Base-by-base conservation (phyloP, 2,113 vertebrate species). In the Silurus glanis region DNA sequence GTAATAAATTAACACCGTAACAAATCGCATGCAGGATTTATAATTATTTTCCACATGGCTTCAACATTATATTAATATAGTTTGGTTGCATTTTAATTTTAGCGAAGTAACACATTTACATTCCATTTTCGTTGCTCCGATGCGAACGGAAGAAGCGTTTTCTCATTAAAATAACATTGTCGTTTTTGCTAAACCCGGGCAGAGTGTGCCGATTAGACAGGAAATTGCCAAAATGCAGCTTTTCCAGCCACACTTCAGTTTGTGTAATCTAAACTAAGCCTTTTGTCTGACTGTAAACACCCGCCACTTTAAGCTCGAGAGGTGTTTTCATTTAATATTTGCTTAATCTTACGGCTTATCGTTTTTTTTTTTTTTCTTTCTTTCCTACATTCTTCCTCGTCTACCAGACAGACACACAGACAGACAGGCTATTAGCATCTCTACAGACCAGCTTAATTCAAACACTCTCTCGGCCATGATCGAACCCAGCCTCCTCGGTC, bases 71-170 rank as follows among this genome's bases (percentile, higher is more conserved):
- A 25, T 76, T 25, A 75, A 67, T 85, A 83, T 72, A 83, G 92
- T 89, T 84, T 86, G 86, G 83, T 87, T 49, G 80, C 59, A 62
- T 85, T 78, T 85, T 91, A 93, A 93, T 93, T 90, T 90, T 90
- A 82, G 83, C 88, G 89, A 91, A 91, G 91, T 55, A 71, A 86
- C 64, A 89, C 87, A 89, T 91, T 91, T 87, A 72, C 78, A 80
- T 87, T 1, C 14, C n/a, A 14, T 83, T 16, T 21, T 19, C 83
- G 64, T 51, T 86, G 78, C 87, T 83, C 87, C 66, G 47, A n/a
- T 12, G 64, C 64, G 53, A 74, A 76, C 19, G 28, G 23, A 79
- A 64, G 74, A 58, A 17, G 81, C 37, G 37, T 86, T 85, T 87
- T 55, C 88, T 88, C 85, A 89, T 90, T 85, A 85, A 85, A 88